Percentiles rank a stretch among this genome's conserved stretches.
phyloP scores from a whole-genome alignment of 37 sponge, comb jelly and placozoan species.

The Lycopodina hypogea region DNA sequence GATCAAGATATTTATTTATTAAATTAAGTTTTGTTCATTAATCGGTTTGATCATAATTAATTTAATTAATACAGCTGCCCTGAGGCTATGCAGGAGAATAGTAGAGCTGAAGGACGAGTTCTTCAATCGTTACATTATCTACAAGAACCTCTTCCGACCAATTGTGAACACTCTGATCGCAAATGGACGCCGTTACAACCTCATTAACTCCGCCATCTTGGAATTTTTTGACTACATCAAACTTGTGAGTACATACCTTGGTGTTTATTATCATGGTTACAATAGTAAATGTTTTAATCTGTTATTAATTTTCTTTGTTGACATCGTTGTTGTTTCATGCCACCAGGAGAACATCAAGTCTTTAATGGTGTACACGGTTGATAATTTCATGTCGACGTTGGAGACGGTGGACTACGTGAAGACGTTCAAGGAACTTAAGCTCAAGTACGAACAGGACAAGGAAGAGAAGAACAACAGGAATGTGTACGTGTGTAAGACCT shows the following conservation, averaged over 20 bases:
- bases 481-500: conserved; percentile 1
- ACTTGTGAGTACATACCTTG: conserved; percentile 41
- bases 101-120: conserved; percentile 96
- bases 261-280: background rate
- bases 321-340: background rate
- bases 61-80: conserved; percentile 50
- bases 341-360: conserved; percentile 67
- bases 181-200: conserved; percentile 88
- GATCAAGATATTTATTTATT: background rate
- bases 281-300: background rate
- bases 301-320: background rate
- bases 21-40: background rate
- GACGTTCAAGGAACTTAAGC: conserved; percentile 75
- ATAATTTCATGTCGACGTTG: conserved; percentile 61
- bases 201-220: conserved; percentile 92
- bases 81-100: conserved; percentile 86
- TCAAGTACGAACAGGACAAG: conserved; percentile 70
- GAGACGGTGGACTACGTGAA: conserved; percentile 73
- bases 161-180: conserved; percentile 75
- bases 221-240: conserved; percentile 91
- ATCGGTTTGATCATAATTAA: background rate
- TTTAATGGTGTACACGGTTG: conserved; percentile 70
- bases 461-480: conserved; percentile 13
- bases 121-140: conserved; percentile 88
- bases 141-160: conserved; percentile 77